Base-by-base conservation (phyloP, 2,888 invertebrate genomes). In the Synergus umbraculus region DNA sequence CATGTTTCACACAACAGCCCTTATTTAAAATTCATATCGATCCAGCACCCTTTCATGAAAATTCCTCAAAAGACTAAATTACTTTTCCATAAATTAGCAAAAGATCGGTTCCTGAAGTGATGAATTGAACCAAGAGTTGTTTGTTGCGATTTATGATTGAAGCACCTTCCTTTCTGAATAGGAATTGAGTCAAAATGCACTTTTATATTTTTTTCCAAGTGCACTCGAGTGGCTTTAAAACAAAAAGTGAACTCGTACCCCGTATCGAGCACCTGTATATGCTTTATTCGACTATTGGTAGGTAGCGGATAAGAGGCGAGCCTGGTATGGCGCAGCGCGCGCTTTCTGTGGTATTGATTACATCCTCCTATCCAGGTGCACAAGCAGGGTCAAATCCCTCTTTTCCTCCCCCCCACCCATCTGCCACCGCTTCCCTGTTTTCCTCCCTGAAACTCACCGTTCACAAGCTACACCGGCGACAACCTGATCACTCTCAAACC, bases 331-430 rank as follows among this genome's bases (percentile, higher is more conserved):
- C 79, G 76, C 76, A 86, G 87, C 87, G 87, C 89, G 88, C 87
- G 88, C 89, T 89, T 87, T 89, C 88, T 88, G 88, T 86, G 87
- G 90, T 91, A 91, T 91, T 91, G 90, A 91, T 91, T 91, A 91
- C 91, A 90, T 88, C 88, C 88, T 90, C 90, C 91, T 89, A 89
- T 90, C 91, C 91, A 91, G 91, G 90, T 91, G 88, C 88, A 88
- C 88, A 86, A 85, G 88, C 90, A 90, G 91, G 90, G 91, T 90
- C 90, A 91, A 87, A 89, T 87, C 86, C 86, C 81, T 87, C 88
- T 78, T 69, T 69, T 37, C 22, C 65, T 60, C 77, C 63, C 67
- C 67, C n/a, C 41, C 76, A 60, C 63, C 76, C 79, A 63, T 15
- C 60, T 76, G 67, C 76, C 73, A 73, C 81, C 81, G 69, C 78